Percentiles rank a stretch among this genome's conserved stretches.
Conservation (phyloP, 2,113 vertebrate genomes). For the Salvelinus namaycush region DNA sequence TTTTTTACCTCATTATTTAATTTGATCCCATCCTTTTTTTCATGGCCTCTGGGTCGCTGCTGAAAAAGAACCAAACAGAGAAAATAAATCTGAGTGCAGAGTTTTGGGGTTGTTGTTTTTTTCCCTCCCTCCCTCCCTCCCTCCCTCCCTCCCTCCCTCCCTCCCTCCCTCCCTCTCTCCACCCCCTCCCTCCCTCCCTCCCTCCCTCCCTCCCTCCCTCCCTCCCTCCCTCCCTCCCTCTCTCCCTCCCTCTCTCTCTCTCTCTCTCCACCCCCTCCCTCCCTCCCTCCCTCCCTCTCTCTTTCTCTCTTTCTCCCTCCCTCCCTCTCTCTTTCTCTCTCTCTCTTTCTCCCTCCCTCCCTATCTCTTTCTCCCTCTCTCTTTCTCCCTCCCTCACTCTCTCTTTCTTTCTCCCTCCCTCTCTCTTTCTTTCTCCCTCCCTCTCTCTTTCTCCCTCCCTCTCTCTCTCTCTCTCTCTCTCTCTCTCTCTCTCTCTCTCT, state of each 20-base stretch:
- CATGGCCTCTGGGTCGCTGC: constrained; percentile 25
- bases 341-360: too few relatives aligned
- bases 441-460: constrained; percentile 2
- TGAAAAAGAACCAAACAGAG: constrained; percentile 16
- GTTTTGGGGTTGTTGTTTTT: constrained; percentile 2
- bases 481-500: neutral
- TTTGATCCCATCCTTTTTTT: constrained; percentile 30
- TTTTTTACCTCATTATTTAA: constrained; percentile 44
- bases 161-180: constrained; percentile 15
- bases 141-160: neutral
- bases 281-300: neutral
- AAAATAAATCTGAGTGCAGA: constrained; percentile 26
- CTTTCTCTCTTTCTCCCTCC: too few relatives aligned
- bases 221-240: neutral
- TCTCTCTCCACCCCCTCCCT: neutral
- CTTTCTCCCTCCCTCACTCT: neutral
- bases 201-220: neutral
- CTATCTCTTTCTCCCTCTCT: too few relatives aligned
- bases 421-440: too few relatives aligned
- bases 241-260: neutral
- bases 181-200: neutral
- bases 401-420: neutral
- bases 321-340: too few relatives aligned
- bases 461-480: too few relatives aligned
- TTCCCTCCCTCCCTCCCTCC: neutral